Percentiles rank a stretch among this genome's conserved stretches.
Conservation (phyloP, 30 jellyfish, hydroid and myxozoan species). For the Mastigias papua region DNA sequence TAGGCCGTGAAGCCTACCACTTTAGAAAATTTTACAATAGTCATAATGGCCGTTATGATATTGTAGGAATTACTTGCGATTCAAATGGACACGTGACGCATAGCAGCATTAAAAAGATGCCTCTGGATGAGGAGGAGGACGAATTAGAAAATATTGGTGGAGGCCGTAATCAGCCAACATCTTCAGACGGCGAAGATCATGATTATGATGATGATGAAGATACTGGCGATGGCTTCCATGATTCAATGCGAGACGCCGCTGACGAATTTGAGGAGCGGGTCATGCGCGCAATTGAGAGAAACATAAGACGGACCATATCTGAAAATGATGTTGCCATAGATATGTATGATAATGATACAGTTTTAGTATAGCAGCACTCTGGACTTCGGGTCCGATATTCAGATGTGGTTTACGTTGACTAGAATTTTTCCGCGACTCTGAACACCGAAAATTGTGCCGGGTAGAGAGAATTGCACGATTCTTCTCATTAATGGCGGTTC, state of each 20-base stretch:
- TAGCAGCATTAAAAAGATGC: slow-evolving; percentile 28
- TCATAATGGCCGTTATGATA: background rate
- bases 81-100: slow-evolving; percentile 39
- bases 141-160: background rate
- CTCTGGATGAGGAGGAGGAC: slow-evolving; percentile 20
- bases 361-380: slow-evolving; percentile 46
- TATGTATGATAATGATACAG: slow-evolving; percentile 68
- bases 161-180: slow-evolving; percentile 2
- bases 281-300: slow-evolving; percentile 73
- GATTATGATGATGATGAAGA: slow-evolving; percentile 26
- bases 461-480: background rate
- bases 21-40: too few species aligned
- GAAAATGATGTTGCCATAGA: slow-evolving; percentile 62
- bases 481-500: too few species aligned
- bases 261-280: slow-evolving; percentile 76
- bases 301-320: slow-evolving; percentile 63
- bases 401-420: slow-evolving; percentile 10
- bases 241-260: slow-evolving; percentile 43
- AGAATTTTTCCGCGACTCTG: background rate
- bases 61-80: slow-evolving; percentile 27
- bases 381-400: slow-evolving; percentile 16
- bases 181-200: slow-evolving; percentile 28
- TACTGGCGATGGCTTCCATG: slow-evolving; percentile 27
- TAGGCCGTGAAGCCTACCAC: too few species aligned
- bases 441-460: background rate